Evolutionary conservation across 2,113 vertebrate genomes (phyloP).

Genomic region (pig (Sus scrofa)): T2T-Sscrofa CM000817.6:70260001-70260500

Average conservation of each 20-base stretch:
- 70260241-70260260: not conserved
- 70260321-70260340: not conserved
- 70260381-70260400: not conserved
- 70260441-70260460: not conserved
- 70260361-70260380: not conserved
- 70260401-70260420: not conserved
- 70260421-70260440: not conserved
- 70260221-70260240: not conserved
- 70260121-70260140: not conserved
- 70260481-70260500: not conserved
- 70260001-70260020: not conserved
- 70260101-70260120: not conserved
- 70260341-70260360: not conserved
- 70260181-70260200: not conserved
- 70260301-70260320: not conserved
- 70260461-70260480: not conserved
- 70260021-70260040: not conserved
- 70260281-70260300: too few species aligned
- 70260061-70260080: not conserved
- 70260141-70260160: not conserved
- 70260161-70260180: not conserved
- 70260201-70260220: not conserved
- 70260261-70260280: not conserved
- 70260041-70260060: not conserved
- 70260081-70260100: not conserved